Percentiles rank a stretch among this genome's conserved stretches.
phyloP scores from a whole-genome alignment of 2,113 vertebrate species.

The Deroptyus accipitrinus region DNA sequence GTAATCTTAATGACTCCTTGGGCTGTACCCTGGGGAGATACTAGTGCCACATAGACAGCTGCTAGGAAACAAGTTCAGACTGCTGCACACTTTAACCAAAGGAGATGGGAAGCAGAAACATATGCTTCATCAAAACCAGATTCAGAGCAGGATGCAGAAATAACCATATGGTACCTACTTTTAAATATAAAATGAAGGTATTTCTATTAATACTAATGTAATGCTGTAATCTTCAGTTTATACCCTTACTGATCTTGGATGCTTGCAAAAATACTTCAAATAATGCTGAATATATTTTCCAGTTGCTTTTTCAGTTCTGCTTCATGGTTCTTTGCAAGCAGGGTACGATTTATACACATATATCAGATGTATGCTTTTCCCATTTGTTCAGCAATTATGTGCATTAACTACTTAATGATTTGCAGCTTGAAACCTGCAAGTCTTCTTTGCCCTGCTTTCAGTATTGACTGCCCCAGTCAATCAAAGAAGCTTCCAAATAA shows the following conservation, averaged over 20 bases:
- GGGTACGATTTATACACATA: not conserved
- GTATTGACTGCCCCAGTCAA: not conserved
- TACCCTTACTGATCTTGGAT: not conserved
- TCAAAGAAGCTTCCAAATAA: not conserved
- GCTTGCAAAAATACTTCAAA: not conserved
- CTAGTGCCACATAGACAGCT: not conserved
- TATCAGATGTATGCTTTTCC: not conserved
- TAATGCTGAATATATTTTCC: not conserved
- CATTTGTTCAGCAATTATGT: not conserved
- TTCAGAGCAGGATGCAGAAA: not conserved
- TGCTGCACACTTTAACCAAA: not conserved
- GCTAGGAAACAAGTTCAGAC: not conserved
- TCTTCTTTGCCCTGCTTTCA: not conserved
- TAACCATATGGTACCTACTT: not conserved
- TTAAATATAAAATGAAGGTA: not conserved
- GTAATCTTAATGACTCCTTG: not conserved
- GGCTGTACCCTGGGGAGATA: not conserved
- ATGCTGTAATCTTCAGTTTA: not conserved
- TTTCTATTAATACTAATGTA: not conserved
- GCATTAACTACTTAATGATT: slow-evolving; percentile 9
- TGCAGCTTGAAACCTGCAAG: not conserved
- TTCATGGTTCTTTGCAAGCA: not conserved
- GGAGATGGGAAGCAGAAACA: slow-evolving; percentile 1
- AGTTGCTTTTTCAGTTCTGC: not conserved
- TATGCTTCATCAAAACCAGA: slow-evolving; percentile 8